A percentile compares a stretch with the other conserved stretches of the same genome.
These are phyloP conservation scores for Oreochromis mossambicus DNA, from an alignment of 2,797 vertebrate genomes.

Conservation along the genomic window DNA sequence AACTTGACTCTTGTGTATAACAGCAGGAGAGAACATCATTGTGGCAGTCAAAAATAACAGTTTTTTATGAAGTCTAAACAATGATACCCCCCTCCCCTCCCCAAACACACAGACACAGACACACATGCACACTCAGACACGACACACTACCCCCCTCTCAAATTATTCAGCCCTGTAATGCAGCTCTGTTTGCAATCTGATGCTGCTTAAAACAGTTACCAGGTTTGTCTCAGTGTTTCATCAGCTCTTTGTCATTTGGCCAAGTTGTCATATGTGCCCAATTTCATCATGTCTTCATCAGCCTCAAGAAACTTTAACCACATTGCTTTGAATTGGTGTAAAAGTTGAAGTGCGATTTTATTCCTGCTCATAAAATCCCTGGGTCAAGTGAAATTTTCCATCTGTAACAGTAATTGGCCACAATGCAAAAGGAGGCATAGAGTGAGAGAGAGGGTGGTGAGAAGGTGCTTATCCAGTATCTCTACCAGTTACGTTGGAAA, in stretches of 20 bases:
- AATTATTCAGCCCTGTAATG: constrained; percentile 47
- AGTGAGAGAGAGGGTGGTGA: constrained; percentile 10
- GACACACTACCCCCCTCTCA: constrained; percentile 9
- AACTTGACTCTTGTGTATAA: constrained; percentile 11
- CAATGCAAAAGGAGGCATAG: constrained; percentile 48
- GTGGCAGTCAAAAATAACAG: constrained; percentile 30
- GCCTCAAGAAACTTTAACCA: constrained; percentile 56
- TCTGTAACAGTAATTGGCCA: constrained; percentile 68
- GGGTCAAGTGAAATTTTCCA: constrained; percentile 64
- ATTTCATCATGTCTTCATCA: constrained; percentile 77
- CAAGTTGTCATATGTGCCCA: constrained; percentile 72
- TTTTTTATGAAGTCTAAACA: constrained; percentile 52
- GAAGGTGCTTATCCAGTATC: constrained; percentile 55
- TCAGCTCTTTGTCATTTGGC: constrained; percentile 75
- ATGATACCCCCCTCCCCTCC: constrained; percentile 1
- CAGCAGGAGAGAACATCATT: constrained; percentile 19
- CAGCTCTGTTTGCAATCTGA: constrained; percentile 61
- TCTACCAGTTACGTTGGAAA: constrained; percentile 38
- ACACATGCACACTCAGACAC: background rate
- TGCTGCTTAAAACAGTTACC: constrained; percentile 64
- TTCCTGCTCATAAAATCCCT: constrained; percentile 55
- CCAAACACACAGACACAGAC: background rate
- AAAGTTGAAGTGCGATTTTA: constrained; percentile 42
- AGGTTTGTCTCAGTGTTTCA: constrained; percentile 72
- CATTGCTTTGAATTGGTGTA: constrained; percentile 51